A percentile compares a stretch with the other conserved stretches of the same genome.
These are phyloP conservation scores for Ectobius pallidus DNA, from an alignment of 2,888 invertebrate species.

Conservation along the genomic window DNA sequence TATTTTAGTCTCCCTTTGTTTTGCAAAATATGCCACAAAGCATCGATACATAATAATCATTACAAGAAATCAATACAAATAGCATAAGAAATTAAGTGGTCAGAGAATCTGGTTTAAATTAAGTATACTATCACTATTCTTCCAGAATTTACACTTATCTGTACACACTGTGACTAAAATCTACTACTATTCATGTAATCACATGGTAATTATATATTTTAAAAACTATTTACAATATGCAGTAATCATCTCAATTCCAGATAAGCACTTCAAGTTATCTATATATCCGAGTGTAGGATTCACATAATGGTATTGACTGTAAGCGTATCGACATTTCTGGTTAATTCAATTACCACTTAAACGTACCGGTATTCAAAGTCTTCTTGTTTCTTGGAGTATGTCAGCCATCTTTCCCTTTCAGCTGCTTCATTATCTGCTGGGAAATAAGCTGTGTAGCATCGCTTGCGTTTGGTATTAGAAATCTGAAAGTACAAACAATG, in stretches of 20 bases:
- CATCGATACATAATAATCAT: too few relatives aligned
- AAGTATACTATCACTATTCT: neutral
- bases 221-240: slow-evolving; percentile 16
- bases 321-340: neutral
- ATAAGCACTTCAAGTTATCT: neutral
- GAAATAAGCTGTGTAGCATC: slow-evolving; percentile 90
- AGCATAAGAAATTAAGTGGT: neutral
- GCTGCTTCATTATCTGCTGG: slow-evolving; percentile 78
- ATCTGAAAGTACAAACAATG: slow-evolving; percentile 57
- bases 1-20: too few relatives aligned
- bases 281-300: too few relatives aligned
- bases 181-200: neutral
- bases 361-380: neutral
- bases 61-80: neutral
- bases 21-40: too few relatives aligned
- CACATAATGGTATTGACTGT: neutral
- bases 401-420: slow-evolving; percentile 50
- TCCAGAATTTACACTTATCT: neutral
- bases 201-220: neutral
- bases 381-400: neutral
- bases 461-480: slow-evolving; percentile 89
- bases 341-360: neutral
- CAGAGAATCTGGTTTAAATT: neutral
- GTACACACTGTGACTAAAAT: neutral
- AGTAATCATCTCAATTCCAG: neutral